These are phyloP conservation scores for Agrochola lychnidis DNA, from an alignment of 2,888 invertebrate species.

Conservation along the genomic window DNA sequence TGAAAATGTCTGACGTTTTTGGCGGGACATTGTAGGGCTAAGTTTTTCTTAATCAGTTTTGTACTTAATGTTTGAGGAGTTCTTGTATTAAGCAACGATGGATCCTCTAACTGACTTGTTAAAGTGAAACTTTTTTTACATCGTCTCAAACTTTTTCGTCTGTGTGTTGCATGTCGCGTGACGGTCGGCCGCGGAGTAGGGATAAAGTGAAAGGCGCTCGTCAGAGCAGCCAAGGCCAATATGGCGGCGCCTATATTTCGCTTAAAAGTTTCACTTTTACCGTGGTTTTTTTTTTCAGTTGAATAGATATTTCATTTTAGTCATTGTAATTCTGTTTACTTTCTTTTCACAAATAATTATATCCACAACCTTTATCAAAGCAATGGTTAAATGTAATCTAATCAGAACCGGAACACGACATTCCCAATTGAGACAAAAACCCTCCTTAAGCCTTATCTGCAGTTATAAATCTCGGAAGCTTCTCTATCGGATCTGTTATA, in stretches of 20 bases:
- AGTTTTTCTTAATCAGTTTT: constrained; percentile 28
- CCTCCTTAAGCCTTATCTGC: constrained; percentile 29
- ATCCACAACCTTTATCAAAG: neutral
- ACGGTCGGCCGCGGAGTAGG: too few species aligned
- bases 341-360: neutral
- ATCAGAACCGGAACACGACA: constrained; percentile 14
- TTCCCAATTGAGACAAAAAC: constrained; percentile 44
- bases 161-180: too few species aligned
- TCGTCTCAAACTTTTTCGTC: too few species aligned
- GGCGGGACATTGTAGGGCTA: neutral
- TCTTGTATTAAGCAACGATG: neutral
- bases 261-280: too few species aligned
- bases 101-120: neutral
- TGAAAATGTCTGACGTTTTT: constrained; percentile 29
- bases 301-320: neutral
- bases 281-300: neutral
- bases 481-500: constrained; percentile 46
- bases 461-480: constrained; percentile 46
- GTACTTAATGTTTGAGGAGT: neutral
- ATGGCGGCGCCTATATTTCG: too few species aligned
- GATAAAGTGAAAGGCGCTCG: too few species aligned
- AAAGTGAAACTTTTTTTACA: too few species aligned
- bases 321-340: neutral
- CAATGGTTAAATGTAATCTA: constrained; percentile 6
- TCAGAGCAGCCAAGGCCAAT: too few species aligned